Evolutionary conservation across 1,140 invertebrate genomes (phyloP).

Genomic region (Zaprionus lachaisei): DNA sequence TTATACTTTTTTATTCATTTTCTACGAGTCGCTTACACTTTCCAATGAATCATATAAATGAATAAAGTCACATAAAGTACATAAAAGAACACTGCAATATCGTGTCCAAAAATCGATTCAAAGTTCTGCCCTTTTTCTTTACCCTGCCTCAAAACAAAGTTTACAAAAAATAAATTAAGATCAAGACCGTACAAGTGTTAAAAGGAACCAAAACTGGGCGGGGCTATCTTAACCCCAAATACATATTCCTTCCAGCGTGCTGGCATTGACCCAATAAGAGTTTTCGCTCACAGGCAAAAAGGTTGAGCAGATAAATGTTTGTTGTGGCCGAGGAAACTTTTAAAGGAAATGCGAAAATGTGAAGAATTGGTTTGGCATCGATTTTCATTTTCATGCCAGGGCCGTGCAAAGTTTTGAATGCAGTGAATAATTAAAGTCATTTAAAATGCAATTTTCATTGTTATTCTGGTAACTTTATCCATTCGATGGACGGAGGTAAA

Average conservation of each 20-base stretch:
- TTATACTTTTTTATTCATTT: too few relatives aligned
- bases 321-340: slow-evolving; percentile 3
- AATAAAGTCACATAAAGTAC: neutral
- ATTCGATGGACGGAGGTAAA: slow-evolving; percentile 17
- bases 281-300: slow-evolving; percentile 9
- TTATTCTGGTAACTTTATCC: slow-evolving; percentile 25
- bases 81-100: neutral
- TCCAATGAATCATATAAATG: too few relatives aligned
- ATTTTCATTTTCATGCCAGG: slow-evolving; percentile 35
- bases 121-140: neutral
- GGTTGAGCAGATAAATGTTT: slow-evolving; percentile 15
- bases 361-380: slow-evolving; percentile 22
- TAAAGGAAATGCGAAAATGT: slow-evolving; percentile 8
- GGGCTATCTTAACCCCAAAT: slow-evolving; percentile 7
- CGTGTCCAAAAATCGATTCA: neutral
- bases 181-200: slow-evolving; percentile 9
- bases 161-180: slow-evolving; percentile 8
- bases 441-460: slow-evolving; percentile 35
- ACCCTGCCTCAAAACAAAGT: slow-evolving; percentile 8
- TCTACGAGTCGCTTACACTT: too few relatives aligned
- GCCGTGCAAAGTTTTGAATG: slow-evolving; percentile 9
- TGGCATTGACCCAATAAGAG: slow-evolving; percentile 46
- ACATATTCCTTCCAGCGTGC: slow-evolving; percentile 23
- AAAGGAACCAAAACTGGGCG: neutral
- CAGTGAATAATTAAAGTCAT: slow-evolving; percentile 48